Evolutionary conservation across 2,888 invertebrate species (phyloP).

Genomic region (Campaea margaritaria): DNA sequence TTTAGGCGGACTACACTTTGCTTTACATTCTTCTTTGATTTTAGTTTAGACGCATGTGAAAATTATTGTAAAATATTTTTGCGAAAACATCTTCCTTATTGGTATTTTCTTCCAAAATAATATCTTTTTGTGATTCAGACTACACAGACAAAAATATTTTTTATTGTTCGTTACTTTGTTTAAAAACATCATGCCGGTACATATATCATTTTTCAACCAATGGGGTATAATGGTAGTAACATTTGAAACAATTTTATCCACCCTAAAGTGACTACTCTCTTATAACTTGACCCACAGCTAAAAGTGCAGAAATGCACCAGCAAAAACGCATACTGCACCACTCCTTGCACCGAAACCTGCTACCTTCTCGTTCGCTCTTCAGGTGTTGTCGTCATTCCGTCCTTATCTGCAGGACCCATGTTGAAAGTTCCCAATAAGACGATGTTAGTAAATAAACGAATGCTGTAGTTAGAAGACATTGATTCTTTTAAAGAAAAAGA

Average conservation of each 20-base stretch:
- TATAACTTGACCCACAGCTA: constrained; percentile 50
- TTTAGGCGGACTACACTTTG: no score
- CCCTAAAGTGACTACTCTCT: constrained; percentile 18
- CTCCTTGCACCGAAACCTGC: constrained; percentile 66
- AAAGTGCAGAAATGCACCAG: constrained; percentile 71
- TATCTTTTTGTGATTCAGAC: no score
- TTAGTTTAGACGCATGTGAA: no score
- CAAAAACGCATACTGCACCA: constrained; percentile 82
- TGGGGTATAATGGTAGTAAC: no score
- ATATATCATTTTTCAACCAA: no score
- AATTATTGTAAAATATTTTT: no score
- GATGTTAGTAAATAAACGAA: constrained; percentile 59
- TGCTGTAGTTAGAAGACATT: constrained; percentile 11
- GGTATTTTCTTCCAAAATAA: no score
- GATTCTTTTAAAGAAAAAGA: background rate
- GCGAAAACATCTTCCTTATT: background rate
- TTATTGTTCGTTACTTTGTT: no score
- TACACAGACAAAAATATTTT: no score
- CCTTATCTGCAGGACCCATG: constrained; percentile 52
- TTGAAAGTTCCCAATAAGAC: constrained; percentile 47
- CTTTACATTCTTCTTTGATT: no score
- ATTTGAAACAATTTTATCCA: no score
- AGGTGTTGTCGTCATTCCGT: constrained; percentile 39
- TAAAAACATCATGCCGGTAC: no score
- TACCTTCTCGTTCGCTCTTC: constrained; percentile 54